Conservation (phyloP, 2,113 vertebrate species). For the Oophaga pumilio region DNA sequence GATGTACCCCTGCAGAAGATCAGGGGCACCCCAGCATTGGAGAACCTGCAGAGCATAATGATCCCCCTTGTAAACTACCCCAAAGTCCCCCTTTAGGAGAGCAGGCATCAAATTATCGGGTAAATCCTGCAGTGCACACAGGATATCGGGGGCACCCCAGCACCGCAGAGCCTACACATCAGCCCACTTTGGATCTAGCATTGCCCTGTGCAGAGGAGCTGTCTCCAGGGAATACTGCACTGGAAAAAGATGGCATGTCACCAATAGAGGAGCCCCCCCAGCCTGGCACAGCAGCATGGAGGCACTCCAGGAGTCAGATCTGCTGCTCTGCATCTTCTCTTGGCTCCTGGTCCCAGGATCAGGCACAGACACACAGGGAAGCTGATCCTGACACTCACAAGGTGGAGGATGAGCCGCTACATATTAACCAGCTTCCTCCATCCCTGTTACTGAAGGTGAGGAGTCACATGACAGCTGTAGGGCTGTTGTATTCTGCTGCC, state of each 20-base stretch:
- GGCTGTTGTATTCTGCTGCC: no score
- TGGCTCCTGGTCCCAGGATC: not conserved
- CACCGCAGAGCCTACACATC: not conserved
- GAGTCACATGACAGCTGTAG: no score
- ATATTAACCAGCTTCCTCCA: constrained; percentile 93
- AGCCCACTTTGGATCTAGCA: not conserved
- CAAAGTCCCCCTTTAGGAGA: no score
- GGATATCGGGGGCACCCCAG: not conserved
- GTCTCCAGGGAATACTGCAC: not conserved
- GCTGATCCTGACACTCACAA: not conserved
- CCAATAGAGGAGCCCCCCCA: not conserved
- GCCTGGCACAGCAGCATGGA: not conserved
- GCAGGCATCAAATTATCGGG: no score
- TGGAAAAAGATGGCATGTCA: no score
- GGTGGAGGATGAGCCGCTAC: constrained; percentile 55
- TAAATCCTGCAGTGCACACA: no score
- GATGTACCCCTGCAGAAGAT: no score
- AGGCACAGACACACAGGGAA: not conserved
- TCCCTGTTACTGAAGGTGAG: constrained; percentile 95
- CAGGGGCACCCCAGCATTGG: no score
- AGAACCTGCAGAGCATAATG: no score
- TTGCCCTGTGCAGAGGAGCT: not conserved
- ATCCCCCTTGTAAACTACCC: no score
- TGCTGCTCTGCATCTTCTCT: not conserved
- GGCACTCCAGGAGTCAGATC: not conserved